Evolutionary conservation across 2,888 invertebrate species (phyloP), one percentile per base, ranked within the genome.

Genomic region (Nephrotoma flavescens): DNA sequence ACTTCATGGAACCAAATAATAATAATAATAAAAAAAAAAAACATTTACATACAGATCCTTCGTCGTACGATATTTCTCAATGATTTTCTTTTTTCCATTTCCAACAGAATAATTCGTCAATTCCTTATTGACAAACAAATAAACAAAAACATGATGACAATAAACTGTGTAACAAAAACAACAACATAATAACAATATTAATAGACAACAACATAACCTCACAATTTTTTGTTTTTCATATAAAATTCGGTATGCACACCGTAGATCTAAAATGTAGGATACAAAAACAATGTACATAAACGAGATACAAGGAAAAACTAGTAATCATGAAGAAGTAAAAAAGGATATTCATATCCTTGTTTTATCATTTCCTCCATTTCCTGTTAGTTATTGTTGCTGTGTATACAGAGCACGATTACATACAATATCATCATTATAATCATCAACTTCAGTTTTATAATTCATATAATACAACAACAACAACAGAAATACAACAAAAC

Each of bases 291-390:
- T 31, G 2, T 31, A 31, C 31, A 19, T n/a, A 31, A 31, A 31
- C 1, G 2, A 31, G 31, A 31, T 31, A 84, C 41, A 84, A 42
- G 42, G 42, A 84, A 84, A 84, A 42, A 84, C 71, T 31, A 71
- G 42, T 84, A 84, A 42, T 84, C 42, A 84, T 42, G 6, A 84
- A 15, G n/a, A 84, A 42, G 42, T 31, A 31, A 84, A 42, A 57
- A 84, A 84, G 84, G 84, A 84, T 84, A 84, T 84, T 84, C 42
- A 84, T 84, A 84, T 84, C 84, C 84, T 84, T 84, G 84, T 84
- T 84, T 42, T 42, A 42, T 84, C 84, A 84, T 84, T 84, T 84
- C 84, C 84, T 84, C 84, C 42, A 84, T 84, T 84, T 84, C 84
- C 84, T 42, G 9, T 41, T 84, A n/a, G 7, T 71, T 71, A 7